A percentile compares a stretch with the other conserved stretches of the same genome.
Conservation (phyloP, 2,113 vertebrate species). For the Melierax canorus region DNA sequence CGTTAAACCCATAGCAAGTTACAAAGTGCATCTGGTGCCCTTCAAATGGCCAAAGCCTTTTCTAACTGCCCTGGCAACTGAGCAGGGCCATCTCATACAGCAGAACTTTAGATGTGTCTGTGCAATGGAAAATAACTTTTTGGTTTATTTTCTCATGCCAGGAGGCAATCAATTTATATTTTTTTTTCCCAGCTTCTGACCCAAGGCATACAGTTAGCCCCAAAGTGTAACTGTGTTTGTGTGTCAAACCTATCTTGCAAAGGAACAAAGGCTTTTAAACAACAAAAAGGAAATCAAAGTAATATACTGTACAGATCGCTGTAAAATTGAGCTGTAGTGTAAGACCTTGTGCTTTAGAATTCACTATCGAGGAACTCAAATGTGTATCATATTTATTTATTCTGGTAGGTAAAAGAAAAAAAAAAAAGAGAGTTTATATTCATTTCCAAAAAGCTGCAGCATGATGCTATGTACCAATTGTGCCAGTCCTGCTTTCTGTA, state of each 20-base stretch:
- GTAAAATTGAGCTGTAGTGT: conserved; percentile 74
- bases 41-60: not conserved
- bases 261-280: conserved; percentile 60
- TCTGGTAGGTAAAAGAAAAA: conserved; percentile 69
- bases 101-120: not conserved
- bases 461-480: conserved; percentile 69
- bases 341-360: conserved; percentile 75
- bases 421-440: conserved; percentile 55
- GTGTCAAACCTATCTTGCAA: conserved; percentile 38
- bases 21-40: not conserved
- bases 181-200: not conserved
- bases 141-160: conserved; percentile 10
- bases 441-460: conserved; percentile 62
- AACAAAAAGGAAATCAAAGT: conserved; percentile 34
- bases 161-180: not conserved
- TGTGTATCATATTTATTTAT: conserved; percentile 81
- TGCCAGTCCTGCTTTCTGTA: conserved; percentile 74
- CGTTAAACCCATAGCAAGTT: not conserved
- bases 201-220: conserved; percentile 23
- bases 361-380: conserved; percentile 60
- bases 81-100: not conserved
- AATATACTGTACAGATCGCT: conserved; percentile 60
- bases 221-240: conserved; percentile 22
- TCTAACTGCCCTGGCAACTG: not conserved
- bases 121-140: not conserved